These are phyloP conservation scores for Metaphire vulgaris DNA, from an alignment of 1,140 invertebrate species.

Conservation along the genomic window DNA sequence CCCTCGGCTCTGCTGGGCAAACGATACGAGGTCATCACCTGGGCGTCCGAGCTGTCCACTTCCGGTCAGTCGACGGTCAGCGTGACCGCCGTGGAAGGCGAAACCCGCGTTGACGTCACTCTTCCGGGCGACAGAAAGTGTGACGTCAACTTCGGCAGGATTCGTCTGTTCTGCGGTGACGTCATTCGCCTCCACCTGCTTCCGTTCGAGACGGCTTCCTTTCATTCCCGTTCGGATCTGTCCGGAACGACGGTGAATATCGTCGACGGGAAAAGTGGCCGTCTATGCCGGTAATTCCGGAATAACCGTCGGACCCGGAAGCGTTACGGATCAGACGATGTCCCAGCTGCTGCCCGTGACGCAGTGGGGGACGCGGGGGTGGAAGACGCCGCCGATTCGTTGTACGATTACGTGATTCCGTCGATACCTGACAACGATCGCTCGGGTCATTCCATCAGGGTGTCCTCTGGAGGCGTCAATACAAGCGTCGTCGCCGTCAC, in stretches of 20 bases:
- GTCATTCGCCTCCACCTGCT: neutral
- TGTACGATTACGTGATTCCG: neutral
- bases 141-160: neutral
- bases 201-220: neutral
- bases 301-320: slow-evolving; percentile 1
- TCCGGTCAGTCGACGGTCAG: slow-evolving; percentile 3
- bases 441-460: neutral
- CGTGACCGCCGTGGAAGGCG: neutral
- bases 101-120: neutral
- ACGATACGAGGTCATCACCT: slow-evolving; percentile 3
- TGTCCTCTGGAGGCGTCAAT: neutral
- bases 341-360: slow-evolving; percentile 7
- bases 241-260: slow-evolving; percentile 2
- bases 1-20: neutral
- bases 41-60: neutral
- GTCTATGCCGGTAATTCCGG: slow-evolving; percentile 7
- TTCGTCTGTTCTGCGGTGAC: neutral
- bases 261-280: neutral
- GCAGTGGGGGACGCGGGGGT: neutral
- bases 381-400: neutral
- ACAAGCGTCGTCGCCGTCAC: neutral
- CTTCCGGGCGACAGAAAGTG: neutral
- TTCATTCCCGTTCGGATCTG: neutral
- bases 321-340: slow-evolving; percentile 3
- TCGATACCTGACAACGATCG: slow-evolving; percentile 5